These are phyloP conservation scores for Brachirus orientalis DNA, from an alignment of 2,113 vertebrate species.

Conservation along the genomic window DNA sequence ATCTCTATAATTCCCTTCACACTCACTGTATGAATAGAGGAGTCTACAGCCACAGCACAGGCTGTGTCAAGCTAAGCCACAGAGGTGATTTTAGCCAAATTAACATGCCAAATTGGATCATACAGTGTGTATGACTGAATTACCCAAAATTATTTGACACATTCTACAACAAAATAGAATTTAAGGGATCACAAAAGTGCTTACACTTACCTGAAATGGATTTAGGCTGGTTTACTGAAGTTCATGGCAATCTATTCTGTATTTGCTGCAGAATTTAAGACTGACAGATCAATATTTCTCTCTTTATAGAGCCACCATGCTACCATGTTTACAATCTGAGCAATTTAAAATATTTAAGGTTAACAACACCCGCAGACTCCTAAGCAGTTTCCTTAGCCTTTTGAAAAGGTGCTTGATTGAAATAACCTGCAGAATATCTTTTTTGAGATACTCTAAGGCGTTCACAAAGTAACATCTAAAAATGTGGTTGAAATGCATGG, in stretches of 20 bases:
- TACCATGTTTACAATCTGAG: neutral
- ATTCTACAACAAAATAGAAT: no score
- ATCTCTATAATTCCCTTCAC: neutral
- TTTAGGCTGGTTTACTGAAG: no score
- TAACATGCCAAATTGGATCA: neutral
- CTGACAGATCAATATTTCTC: neutral
- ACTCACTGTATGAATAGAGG: constrained; percentile 3
- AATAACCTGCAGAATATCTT: constrained; percentile 9
- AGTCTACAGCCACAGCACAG: neutral
- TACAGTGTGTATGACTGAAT: no score
- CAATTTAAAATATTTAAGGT: neutral
- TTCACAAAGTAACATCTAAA: neutral
- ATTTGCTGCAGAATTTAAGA: neutral
- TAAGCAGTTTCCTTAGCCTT: constrained; percentile 30
- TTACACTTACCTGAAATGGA: no score
- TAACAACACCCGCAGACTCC: constrained; percentile 47
- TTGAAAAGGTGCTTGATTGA: constrained; percentile 33
- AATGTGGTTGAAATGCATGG: neutral
- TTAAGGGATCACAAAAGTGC: no score
- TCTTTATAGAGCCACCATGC: neutral
- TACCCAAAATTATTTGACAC: no score
- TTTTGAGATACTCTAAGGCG: constrained; percentile 7
- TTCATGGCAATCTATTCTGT: neutral
- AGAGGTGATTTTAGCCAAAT: neutral
- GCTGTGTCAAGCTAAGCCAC: neutral